Evolutionary conservation across 2,888 invertebrate genomes (phyloP), one percentile per base, ranked within the genome.

Genomic region (Caenorhabditis parvicauda): DNA sequence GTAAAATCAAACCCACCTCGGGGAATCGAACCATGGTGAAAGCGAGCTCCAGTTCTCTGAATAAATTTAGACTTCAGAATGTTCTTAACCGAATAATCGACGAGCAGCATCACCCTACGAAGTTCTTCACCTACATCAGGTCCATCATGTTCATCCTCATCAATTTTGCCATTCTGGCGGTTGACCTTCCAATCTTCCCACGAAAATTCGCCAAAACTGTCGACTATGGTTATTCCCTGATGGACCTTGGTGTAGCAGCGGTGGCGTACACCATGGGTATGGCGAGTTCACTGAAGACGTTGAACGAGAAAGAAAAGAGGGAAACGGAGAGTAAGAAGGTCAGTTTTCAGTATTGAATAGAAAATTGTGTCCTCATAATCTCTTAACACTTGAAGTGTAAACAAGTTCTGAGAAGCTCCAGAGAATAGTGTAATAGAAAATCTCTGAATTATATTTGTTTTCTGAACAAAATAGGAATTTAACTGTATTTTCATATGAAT

Each of bases 241-340:
- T 98, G 98, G 98, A 98, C 81, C 87, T 89, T 9, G 96, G 96
- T 9, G 94, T 95, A 3, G 94, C 93, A 0, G 82, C 90, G 19
- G 96, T 89, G 83, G 86, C 92, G 6, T 84, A 89, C 32, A 86
- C 89, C 22, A 91, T 91, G 84, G 92, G 89, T 0, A 21, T 72
- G 14, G 59, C 65, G 0, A 42, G 44, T 17, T 42, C 45, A 32
- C 55, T 54, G 62, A 54, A 59, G 39, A 51, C 54, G 22, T 46
- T 43, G 43, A 59, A 28, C 29, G 48, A 44, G 7, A 54, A 50
- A 24, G 24, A 54, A 39, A 22, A 14, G 19, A 24, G 46, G 27
- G 28, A 38, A 24, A 39, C 19, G 24, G 28, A 5, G 39, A 27
- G 56, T 53, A 5, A 37, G 28, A 5, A 32, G 24, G 56, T 53